These are phyloP conservation scores for Drosophila siamana DNA, from an alignment of 2,888 invertebrate genomes.

Conservation along the genomic window DNA sequence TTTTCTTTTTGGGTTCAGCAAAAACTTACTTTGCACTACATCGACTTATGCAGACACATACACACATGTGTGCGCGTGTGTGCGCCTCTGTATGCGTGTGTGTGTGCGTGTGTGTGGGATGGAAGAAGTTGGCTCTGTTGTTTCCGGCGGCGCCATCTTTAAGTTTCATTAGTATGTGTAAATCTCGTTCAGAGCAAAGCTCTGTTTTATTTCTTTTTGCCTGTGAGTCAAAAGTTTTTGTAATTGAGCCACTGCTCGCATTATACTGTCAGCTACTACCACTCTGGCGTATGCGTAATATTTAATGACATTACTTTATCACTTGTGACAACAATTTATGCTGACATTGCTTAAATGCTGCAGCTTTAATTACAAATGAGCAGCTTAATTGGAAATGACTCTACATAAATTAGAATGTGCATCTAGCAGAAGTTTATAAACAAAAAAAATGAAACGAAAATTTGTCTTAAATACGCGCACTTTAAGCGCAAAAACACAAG, in stretches of 20 bases:
- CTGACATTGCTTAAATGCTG: slow-evolving; percentile 40
- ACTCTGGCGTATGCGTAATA: slow-evolving; percentile 61
- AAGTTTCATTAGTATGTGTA: slow-evolving; percentile 71
- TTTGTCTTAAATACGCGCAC: background rate
- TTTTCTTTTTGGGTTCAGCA: slow-evolving; percentile 44
- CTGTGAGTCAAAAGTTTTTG: slow-evolving; percentile 58
- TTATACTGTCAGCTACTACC: slow-evolving; percentile 4
- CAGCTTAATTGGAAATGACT: slow-evolving; percentile 30
- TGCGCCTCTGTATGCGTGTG: background rate
- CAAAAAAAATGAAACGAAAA: background rate
- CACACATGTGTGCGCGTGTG: slow-evolving; percentile 3
- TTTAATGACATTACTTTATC: slow-evolving; percentile 75
- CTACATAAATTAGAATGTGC: background rate
- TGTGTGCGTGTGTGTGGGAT: slow-evolving; percentile 23
- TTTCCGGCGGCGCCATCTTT: slow-evolving; percentile 78
- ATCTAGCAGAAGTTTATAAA: background rate
- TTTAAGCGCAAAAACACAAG: slow-evolving; percentile 7
- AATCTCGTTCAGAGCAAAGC: slow-evolving; percentile 49
- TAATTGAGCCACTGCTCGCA: slow-evolving; percentile 63
- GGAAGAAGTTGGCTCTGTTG: slow-evolving; percentile 51
- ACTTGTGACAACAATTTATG: slow-evolving; percentile 67
- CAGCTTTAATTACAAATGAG: slow-evolving; percentile 51
- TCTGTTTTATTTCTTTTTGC: slow-evolving; percentile 50
- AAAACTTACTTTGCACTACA: slow-evolving; percentile 71
- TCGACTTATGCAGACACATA: slow-evolving; percentile 30